Evolutionary conservation across 2,797 vertebrate species (phyloP).

Genomic region (Carduelis carduelis): DNA sequence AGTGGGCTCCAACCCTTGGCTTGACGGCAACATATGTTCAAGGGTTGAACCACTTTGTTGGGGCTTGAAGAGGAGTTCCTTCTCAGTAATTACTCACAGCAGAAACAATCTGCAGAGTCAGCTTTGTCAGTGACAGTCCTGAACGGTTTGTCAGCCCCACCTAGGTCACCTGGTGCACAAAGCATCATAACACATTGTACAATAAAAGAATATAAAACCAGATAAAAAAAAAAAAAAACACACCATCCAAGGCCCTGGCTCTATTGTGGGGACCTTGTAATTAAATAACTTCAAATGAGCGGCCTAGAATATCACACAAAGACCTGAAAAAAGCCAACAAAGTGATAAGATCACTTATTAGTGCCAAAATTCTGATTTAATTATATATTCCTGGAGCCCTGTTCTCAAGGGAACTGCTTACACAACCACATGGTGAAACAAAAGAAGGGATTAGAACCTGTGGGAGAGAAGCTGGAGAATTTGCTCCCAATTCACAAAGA

Average conservation of each 20-base stretch:
- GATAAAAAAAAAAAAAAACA: not conserved
- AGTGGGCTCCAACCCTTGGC: not conserved
- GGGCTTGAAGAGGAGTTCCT: conserved; percentile 16
- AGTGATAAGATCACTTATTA: conserved; percentile 63
- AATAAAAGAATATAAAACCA: not conserved
- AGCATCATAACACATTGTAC: not conserved
- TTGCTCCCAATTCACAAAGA: conserved; percentile 16
- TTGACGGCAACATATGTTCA: not conserved
- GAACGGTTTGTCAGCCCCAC: conserved; percentile 58
- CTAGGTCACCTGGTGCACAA: conserved; percentile 4
- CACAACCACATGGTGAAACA: conserved; percentile 65
- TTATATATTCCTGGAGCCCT: conserved; percentile 62
- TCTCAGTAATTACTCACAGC: not conserved
- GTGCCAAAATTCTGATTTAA: conserved; percentile 69
- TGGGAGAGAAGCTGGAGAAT: conserved; percentile 42
- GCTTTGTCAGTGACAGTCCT: not conserved
- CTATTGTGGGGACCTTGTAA: conserved; percentile 51
- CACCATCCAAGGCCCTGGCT: not conserved
- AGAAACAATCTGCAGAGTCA: conserved; percentile 34
- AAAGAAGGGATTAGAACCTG: conserved; percentile 69
- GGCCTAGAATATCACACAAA: conserved; percentile 49
- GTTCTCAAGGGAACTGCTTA: conserved; percentile 69
- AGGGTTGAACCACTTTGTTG: not conserved
- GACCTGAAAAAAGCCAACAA: conserved; percentile 59
- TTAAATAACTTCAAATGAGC: conserved; percentile 38